Conservation (phyloP, 2,797 vertebrate species). For the Coregonus ussuriensis region DNA sequence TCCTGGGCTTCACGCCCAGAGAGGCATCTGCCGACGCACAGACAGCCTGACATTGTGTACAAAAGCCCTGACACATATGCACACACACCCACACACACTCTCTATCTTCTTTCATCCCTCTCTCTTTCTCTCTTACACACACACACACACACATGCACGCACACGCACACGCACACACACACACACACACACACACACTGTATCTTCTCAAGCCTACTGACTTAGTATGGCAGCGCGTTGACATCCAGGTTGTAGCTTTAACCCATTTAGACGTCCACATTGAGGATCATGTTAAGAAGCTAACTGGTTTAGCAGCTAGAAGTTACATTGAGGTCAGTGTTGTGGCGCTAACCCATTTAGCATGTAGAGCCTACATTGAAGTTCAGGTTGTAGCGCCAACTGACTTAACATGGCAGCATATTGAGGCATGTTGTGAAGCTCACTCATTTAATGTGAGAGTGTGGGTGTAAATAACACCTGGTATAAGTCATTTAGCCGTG, state of each 20-base stretch:
- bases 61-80: conserved; percentile 32
- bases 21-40: conserved; percentile 77
- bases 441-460: conserved; percentile 36
- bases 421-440: conserved; percentile 25
- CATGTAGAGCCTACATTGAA: background rate
- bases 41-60: conserved; percentile 56
- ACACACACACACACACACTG: conserved; percentile 28
- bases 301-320: background rate
- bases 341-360: background rate
- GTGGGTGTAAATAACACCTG: conserved; percentile 46
- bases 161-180: conserved; percentile 36
- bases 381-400: too few species aligned
- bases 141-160: conserved; percentile 39
- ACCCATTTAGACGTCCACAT: too few species aligned
- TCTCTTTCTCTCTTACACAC: conserved; percentile 25
- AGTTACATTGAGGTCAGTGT: background rate
- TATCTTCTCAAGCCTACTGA: too few species aligned
- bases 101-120: background rate
- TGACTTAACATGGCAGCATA: background rate
- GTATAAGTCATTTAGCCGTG: conserved; percentile 47
- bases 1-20: conserved; percentile 78
- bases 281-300: too few species aligned
- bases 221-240: too few species aligned
- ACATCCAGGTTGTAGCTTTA: too few species aligned
- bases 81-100: too few species aligned